Evolutionary conservation across 2,113 vertebrate genomes (phyloP).

Genomic region (Saccopteryx leptura): DNA sequence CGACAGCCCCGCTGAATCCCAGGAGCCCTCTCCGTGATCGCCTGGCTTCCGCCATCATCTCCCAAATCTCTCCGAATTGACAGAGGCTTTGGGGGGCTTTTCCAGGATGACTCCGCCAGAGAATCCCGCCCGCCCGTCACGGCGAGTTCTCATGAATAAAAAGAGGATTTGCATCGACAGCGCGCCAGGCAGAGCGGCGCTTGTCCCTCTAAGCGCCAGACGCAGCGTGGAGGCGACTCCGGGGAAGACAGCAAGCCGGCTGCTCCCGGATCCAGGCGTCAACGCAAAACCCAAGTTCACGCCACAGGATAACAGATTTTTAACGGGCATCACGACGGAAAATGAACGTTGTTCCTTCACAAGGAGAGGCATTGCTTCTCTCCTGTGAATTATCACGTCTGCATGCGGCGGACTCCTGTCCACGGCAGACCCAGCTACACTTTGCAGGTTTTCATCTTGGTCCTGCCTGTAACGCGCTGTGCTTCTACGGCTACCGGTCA

Average conservation of each 20-base stretch:
- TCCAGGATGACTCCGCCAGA: constrained; percentile 52
- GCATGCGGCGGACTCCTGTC: constrained; percentile 50
- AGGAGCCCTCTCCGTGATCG: constrained; percentile 42
- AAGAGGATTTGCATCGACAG: constrained; percentile 68
- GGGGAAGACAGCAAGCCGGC: constrained; percentile 13
- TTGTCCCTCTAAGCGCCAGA: constrained; percentile 50
- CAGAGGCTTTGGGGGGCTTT: constrained; percentile 62
- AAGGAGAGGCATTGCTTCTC: constrained; percentile 73
- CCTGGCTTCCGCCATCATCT: constrained; percentile 20
- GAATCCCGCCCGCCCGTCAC: constrained; percentile 67
- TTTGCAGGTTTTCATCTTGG: constrained; percentile 44
- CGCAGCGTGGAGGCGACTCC: background rate
- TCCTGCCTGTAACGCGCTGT: background rate
- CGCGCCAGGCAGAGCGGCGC: constrained; percentile 50
- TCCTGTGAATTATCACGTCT: constrained; percentile 68
- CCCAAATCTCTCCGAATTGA: constrained; percentile 47
- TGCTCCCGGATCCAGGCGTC: constrained; percentile 10
- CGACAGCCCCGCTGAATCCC: constrained; percentile 68
- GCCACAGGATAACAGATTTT: constrained; percentile 62
- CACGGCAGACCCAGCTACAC: constrained; percentile 50
- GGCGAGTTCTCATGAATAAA: constrained; percentile 74
- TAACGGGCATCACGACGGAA: constrained; percentile 66
- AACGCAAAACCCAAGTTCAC: constrained; percentile 58
- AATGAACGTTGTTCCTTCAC: background rate
- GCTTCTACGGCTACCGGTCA: constrained; percentile 32